phyloP scores from a whole-genome alignment of 2,113 vertebrate genomes.

The Microcebus lehilahytsara region DNA sequence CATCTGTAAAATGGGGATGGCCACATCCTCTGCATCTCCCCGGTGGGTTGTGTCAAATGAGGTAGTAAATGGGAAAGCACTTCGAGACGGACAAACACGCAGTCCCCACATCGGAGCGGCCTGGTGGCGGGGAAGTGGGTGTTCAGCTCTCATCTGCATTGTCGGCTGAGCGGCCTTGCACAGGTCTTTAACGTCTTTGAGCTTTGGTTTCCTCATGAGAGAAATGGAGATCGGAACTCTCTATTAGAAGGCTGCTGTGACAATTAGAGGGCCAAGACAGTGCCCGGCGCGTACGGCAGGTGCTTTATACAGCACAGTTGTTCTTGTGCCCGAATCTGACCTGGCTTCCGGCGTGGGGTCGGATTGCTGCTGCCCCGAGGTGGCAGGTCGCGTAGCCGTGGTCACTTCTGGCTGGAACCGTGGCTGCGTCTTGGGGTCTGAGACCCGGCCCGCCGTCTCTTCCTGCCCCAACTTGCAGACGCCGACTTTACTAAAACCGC shows the following conservation, averaged over 20 bases:
- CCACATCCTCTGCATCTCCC: neutral
- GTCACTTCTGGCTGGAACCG: neutral
- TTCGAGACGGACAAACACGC: neutral
- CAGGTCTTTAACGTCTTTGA: neutral
- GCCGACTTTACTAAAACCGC: neutral
- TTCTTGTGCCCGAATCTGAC: neutral
- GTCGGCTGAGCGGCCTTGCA: neutral
- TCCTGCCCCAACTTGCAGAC: neutral
- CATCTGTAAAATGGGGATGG: neutral
- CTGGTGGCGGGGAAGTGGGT: neutral
- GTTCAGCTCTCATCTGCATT: neutral
- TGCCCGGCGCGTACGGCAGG: neutral
- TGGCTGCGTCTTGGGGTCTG: neutral
- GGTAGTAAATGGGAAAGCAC: neutral
- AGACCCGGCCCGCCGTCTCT: neutral
- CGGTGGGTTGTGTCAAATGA: neutral
- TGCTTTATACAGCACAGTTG: neutral
- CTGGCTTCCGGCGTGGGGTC: neutral
- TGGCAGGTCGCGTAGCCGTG: neutral
- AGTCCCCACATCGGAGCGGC: neutral
- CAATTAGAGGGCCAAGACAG: neutral
- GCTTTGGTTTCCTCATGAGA: neutral
- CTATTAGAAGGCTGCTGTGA: neutral
- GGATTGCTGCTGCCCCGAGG: neutral
- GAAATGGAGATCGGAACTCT: neutral